Evolutionary conservation across 1,140 invertebrate genomes (phyloP).

Genomic region (Papilio xuthus): DNA sequence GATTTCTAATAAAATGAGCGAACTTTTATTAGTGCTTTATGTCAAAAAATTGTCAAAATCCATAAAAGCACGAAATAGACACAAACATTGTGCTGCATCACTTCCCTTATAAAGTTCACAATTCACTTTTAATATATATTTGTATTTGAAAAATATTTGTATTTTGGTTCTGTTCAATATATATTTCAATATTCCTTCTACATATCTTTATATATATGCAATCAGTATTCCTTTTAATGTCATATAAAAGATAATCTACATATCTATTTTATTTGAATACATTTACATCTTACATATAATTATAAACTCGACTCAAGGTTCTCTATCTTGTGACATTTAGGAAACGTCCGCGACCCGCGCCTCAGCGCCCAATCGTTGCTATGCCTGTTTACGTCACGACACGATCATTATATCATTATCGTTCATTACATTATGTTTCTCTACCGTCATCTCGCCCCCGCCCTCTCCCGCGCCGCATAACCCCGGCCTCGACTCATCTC

Average conservation of each 20-base stretch:
- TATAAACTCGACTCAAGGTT: slow-evolving; percentile 35
- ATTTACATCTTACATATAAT: slow-evolving; percentile 38
- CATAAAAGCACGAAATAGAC: neutral
- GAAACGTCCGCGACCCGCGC: slow-evolving; percentile 10
- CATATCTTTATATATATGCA: slow-evolving; percentile 50
- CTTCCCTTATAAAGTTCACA: slow-evolving; percentile 30
- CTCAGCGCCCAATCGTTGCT: slow-evolving; percentile 29
- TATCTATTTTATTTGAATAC: slow-evolving; percentile 36
- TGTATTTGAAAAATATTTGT: slow-evolving; percentile 19
- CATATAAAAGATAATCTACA: slow-evolving; percentile 37
- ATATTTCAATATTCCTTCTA: slow-evolving; percentile 43
- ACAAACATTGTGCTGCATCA: slow-evolving; percentile 27
- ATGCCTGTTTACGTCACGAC: slow-evolving; percentile 36
- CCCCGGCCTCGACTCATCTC: slow-evolving; percentile 1
- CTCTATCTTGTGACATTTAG: slow-evolving; percentile 39
- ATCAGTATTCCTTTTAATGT: slow-evolving; percentile 50
- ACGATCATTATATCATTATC: neutral
- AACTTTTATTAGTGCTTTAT: neutral
- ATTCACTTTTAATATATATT: slow-evolving; percentile 20
- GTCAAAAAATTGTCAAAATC: neutral
- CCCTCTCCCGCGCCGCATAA: neutral
- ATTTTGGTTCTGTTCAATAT: slow-evolving; percentile 35
- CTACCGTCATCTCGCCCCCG: slow-evolving; percentile 6
- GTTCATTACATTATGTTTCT: slow-evolving; percentile 24
- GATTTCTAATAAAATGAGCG: neutral